phyloP scores from a whole-genome alignment of 1,140 invertebrate species.

The Megathymus violae region DNA sequence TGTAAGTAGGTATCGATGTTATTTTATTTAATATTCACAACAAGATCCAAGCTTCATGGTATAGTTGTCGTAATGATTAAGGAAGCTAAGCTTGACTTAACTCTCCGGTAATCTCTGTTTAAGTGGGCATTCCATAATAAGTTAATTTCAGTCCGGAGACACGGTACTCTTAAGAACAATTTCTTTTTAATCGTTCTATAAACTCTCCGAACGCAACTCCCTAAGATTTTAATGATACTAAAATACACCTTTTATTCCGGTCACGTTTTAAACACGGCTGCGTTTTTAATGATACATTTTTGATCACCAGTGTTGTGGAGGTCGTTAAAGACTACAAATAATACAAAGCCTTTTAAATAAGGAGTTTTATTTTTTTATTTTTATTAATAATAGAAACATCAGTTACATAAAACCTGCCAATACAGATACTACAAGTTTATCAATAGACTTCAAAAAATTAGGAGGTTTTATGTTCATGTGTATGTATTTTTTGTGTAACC shows the following conservation, averaged over 20 bases:
- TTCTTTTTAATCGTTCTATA: conserved; percentile 52
- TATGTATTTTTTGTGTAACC: too few species aligned
- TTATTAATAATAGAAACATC: too few species aligned
- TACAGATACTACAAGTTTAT: too few species aligned
- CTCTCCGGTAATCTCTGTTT: conserved; percentile 18
- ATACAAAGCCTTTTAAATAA: too few species aligned
- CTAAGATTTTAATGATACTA: conserved; percentile 28
- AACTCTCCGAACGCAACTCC: conserved; percentile 44
- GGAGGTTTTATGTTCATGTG: too few species aligned
- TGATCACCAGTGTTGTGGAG: not conserved
- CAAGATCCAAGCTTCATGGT: too few species aligned
- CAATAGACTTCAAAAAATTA: too few species aligned
- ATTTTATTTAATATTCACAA: too few species aligned
- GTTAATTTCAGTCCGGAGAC: conserved; percentile 47
- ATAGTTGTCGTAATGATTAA: conserved; percentile 5
- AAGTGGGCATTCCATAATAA: conserved; percentile 49
- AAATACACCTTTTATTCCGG: conserved; percentile 18
- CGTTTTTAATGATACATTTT: not conserved
- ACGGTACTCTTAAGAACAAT: conserved; percentile 37
- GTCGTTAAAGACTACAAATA: too few species aligned
- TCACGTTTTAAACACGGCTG: conserved; percentile 21
- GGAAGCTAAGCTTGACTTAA: conserved; percentile 13
- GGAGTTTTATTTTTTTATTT: too few species aligned
- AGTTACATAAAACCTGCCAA: too few species aligned
- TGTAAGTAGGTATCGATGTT: not conserved